Conservation (phyloP, 2,113 vertebrate genomes). For the Catharus bicknelli region DNA sequence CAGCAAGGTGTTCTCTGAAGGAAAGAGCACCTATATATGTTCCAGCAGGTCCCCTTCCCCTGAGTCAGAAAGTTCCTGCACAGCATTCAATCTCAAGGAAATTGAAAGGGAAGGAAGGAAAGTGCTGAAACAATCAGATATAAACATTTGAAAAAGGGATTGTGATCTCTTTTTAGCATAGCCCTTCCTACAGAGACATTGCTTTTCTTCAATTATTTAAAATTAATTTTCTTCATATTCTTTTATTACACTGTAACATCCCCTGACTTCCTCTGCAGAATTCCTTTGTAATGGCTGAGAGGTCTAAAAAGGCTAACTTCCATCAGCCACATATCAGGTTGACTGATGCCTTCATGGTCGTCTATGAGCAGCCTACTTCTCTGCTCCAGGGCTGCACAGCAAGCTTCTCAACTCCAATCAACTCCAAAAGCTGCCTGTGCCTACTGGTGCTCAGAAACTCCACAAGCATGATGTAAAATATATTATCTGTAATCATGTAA, state of each 20-base stretch:
- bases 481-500: conserved; percentile 66
- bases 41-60: neutral
- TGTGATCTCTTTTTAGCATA: neutral
- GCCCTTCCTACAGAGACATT: neutral
- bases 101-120: neutral
- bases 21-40: neutral
- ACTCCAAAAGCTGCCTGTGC: conserved; percentile 22
- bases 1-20: neutral
- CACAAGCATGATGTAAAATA: conserved; percentile 50
- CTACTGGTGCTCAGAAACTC: conserved; percentile 35
- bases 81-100: neutral
- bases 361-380: neutral
- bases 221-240: conserved; percentile 8
- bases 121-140: neutral
- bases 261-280: neutral
- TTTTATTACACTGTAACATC: neutral
- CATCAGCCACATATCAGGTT: neutral
- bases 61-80: neutral
- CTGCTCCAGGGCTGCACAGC: conserved; percentile 37
- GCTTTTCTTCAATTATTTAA: conserved; percentile 31
- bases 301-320: conserved; percentile 20
- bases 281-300: neutral
- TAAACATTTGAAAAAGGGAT: neutral
- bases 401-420: conserved; percentile 53
- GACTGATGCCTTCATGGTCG: neutral